Percentiles rank a stretch among this genome's conserved stretches.
Conservation (phyloP, 2,113 vertebrate genomes). For the Galeopterus variegatus region DNA sequence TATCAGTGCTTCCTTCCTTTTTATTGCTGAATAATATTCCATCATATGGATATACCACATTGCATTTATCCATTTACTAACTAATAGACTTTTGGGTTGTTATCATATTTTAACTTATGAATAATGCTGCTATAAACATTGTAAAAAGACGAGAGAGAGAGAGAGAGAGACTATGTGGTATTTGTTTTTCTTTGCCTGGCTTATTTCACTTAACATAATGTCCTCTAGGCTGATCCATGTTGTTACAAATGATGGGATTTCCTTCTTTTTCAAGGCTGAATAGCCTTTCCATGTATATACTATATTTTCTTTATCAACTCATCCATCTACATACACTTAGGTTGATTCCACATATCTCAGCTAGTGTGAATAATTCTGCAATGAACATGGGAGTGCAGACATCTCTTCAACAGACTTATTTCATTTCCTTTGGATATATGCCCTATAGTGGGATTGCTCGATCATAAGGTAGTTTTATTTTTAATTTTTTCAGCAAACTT, state of each 20-base stretch:
- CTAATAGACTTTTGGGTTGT: no score
- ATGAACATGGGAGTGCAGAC: neutral
- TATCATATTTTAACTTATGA: no score
- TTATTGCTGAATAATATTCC: no score
- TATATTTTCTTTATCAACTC: neutral
- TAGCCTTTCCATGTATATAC: neutral
- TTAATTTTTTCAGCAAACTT: neutral
- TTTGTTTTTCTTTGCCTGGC: neutral
- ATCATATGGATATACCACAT: no score
- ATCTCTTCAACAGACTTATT: neutral
- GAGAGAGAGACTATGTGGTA: neutral
- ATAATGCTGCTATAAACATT: no score
- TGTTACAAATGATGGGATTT: neutral
- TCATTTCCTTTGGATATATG: neutral
- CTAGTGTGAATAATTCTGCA: neutral
- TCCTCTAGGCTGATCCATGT: neutral
- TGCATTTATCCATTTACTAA: no score
- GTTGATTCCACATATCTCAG: neutral
- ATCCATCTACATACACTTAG: neutral
- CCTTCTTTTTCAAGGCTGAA: neutral
- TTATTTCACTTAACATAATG: neutral
- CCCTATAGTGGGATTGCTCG: no score
- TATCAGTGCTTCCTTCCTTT: no score
- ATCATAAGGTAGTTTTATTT: neutral
- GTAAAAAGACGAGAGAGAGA: no score